A percentile compares a stretch with the other conserved stretches of the same genome.
These are phyloP conservation scores for Oscheius sp. DNA, from an alignment of 1,140 invertebrate genomes.

Conservation along the genomic window DNA sequence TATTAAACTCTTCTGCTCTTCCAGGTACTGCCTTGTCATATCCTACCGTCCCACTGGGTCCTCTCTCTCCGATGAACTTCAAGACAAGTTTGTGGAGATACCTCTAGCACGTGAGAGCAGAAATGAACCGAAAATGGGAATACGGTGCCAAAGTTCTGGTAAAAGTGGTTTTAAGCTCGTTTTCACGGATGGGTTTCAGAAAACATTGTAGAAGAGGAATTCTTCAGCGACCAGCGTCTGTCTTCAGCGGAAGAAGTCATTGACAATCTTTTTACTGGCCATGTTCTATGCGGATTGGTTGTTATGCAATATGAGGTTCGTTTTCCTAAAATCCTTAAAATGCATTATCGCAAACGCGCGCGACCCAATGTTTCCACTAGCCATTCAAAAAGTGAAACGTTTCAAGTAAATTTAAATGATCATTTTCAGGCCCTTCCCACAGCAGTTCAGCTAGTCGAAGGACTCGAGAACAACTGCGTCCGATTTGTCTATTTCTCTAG, in stretches of 20 bases:
- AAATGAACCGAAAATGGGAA: background rate
- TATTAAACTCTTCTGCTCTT: too few species aligned
- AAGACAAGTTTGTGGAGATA: conserved; percentile 17
- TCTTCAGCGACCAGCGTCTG: background rate
- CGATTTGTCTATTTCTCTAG: conserved; percentile 30
- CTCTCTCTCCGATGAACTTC: background rate
- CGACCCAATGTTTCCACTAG: too few species aligned
- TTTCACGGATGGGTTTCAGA: too few species aligned
- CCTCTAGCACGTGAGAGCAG: background rate
- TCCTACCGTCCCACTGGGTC: conserved; percentile 15
- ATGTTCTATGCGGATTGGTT: conserved; percentile 27
- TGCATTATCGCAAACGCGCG: too few species aligned
- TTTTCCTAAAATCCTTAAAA: too few species aligned
- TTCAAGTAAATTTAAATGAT: too few species aligned
- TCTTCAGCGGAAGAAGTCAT: background rate
- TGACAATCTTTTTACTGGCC: conserved; percentile 20
- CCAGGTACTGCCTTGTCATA: conserved; percentile 24
- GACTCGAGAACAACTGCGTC: conserved; percentile 23
- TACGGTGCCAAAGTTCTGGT: background rate
- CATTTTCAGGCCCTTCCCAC: conserved; percentile 14
- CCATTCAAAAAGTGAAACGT: too few species aligned
- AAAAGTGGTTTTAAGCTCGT: too few species aligned
- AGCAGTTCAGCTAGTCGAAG: conserved; percentile 8
- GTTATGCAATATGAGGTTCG: conserved; percentile 32
- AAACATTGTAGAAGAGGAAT: background rate